A percentile compares a stretch with the other conserved stretches of the same genome.
Evolutionary conservation across 2,797 vertebrate genomes (phyloP).

Genomic region (Cyclura pinguis): DNA sequence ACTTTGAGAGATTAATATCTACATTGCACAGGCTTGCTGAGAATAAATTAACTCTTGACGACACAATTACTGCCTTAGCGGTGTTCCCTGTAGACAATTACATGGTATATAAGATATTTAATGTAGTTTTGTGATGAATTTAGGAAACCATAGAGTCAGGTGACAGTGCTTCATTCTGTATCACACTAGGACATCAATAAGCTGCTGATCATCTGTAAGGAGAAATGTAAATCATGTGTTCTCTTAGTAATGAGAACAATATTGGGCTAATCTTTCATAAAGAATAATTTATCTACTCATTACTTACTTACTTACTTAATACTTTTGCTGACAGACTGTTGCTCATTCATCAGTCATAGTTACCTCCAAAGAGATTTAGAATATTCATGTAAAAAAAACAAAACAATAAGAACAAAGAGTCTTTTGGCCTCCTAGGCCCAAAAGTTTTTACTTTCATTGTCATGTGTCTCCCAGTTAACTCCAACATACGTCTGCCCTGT

Average conservation of each 20-base stretch:
- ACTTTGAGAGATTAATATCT: slow-evolving; percentile 77
- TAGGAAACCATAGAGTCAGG: slow-evolving; percentile 75
- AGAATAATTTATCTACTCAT: slow-evolving; percentile 70
- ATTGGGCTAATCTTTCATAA: slow-evolving; percentile 69
- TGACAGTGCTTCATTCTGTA: slow-evolving; percentile 74
- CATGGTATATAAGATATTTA: slow-evolving; percentile 76
- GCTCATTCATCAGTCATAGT: slow-evolving; percentile 53
- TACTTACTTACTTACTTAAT: slow-evolving; percentile 45
- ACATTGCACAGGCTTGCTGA: slow-evolving; percentile 74
- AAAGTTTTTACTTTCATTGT: no score
- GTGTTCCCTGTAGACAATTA: slow-evolving; percentile 72
- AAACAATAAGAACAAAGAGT: neutral
- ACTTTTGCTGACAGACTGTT: slow-evolving; percentile 60
- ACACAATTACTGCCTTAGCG: slow-evolving; percentile 77
- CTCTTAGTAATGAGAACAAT: slow-evolving; percentile 68
- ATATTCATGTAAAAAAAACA: neutral
- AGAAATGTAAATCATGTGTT: slow-evolving; percentile 76
- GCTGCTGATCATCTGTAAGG: slow-evolving; percentile 59
- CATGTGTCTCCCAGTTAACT: no score
- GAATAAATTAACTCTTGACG: slow-evolving; percentile 80
- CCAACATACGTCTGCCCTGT: no score
- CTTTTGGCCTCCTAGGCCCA: neutral
- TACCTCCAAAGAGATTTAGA: slow-evolving; percentile 16
- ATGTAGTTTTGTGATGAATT: slow-evolving; percentile 77
- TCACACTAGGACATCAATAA: slow-evolving; percentile 77